phyloP scores from a whole-genome alignment of 2,113 vertebrate genomes.

The Chrysochloris asiatica region DNA sequence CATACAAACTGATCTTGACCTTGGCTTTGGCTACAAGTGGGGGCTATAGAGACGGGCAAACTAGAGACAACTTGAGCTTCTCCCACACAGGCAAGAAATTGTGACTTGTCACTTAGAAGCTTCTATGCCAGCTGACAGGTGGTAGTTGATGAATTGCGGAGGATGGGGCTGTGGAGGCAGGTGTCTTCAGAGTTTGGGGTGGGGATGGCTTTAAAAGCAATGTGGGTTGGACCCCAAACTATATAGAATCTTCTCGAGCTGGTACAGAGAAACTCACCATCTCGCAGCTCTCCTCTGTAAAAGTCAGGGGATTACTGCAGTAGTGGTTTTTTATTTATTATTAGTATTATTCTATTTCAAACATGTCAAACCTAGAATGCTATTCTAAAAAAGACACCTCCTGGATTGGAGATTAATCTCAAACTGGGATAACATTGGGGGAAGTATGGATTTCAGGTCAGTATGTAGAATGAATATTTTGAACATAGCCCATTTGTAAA shows the following conservation, averaged over 20 bases:
- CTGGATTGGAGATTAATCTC: slow-evolving; percentile 54
- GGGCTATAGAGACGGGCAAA: slow-evolving; percentile 12
- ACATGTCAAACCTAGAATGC: not conserved
- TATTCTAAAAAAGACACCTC: not conserved
- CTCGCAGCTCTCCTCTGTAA: not conserved
- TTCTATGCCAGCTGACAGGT: slow-evolving; percentile 70
- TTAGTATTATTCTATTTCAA: not conserved
- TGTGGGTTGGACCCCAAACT: slow-evolving; percentile 46
- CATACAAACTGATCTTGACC: not conserved
- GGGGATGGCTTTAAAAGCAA: slow-evolving; percentile 31
- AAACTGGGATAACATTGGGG: slow-evolving; percentile 6
- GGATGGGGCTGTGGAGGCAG: slow-evolving; percentile 58
- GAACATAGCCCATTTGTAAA: not conserved
- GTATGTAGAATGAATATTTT: slow-evolving; percentile 56
- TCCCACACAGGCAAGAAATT: slow-evolving; percentile 59
- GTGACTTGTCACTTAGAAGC: slow-evolving; percentile 62
- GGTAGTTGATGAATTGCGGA: slow-evolving; percentile 63
- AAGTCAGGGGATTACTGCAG: not conserved
- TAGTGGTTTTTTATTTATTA: not conserved
- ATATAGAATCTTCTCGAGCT: not conserved
- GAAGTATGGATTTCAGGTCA: slow-evolving; percentile 14
- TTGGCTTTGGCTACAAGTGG: not conserved
- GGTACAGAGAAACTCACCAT: not conserved
- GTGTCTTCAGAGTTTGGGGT: slow-evolving; percentile 38
- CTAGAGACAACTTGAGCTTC: not conserved